These are phyloP conservation scores for Mactra quadrangularis DNA, from an alignment of 1,140 invertebrate genomes.

Conservation along the genomic window DNA sequence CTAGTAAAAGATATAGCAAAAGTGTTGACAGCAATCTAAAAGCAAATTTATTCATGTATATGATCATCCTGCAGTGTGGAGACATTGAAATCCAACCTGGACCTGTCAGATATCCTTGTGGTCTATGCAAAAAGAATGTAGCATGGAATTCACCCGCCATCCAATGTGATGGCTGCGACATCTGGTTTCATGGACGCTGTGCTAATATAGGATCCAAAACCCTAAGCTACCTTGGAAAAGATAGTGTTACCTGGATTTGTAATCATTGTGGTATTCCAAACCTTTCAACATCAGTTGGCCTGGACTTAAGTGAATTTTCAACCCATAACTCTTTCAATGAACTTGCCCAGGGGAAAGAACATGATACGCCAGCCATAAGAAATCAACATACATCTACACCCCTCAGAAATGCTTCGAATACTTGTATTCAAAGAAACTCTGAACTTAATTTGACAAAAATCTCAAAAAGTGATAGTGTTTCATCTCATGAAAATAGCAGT, in stretches of 20 bases:
- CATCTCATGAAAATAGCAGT: constrained; percentile 4
- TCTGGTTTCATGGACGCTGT: constrained; percentile 39
- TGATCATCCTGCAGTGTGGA: constrained; percentile 24
- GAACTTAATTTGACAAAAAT: not conserved
- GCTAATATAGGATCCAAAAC: constrained; percentile 9
- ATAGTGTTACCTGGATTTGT: constrained; percentile 27
- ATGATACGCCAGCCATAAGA: not conserved
- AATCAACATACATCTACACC: constrained; percentile 7
- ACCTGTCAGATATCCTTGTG: constrained; percentile 36
- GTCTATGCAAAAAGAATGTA: not conserved
- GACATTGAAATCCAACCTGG: constrained; percentile 28
- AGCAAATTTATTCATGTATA: constrained; percentile 10
- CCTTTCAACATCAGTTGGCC: not conserved
- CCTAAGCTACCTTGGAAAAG: not conserved
- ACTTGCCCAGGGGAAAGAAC: not conserved
- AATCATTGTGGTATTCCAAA: constrained; percentile 19
- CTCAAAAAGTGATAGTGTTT: not conserved
- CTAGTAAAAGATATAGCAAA: not conserved
- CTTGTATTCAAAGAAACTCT: not conserved
- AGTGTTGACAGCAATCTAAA: not conserved
- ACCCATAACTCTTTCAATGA: not conserved
- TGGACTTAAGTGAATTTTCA: not conserved
- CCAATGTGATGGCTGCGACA: constrained; percentile 36
- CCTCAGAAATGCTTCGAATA: not conserved
- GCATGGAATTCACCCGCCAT: constrained; percentile 40